These are phyloP conservation scores for Spodoptera exigua DNA, from an alignment of 2,888 invertebrate species.

Conservation along the genomic window DNA sequence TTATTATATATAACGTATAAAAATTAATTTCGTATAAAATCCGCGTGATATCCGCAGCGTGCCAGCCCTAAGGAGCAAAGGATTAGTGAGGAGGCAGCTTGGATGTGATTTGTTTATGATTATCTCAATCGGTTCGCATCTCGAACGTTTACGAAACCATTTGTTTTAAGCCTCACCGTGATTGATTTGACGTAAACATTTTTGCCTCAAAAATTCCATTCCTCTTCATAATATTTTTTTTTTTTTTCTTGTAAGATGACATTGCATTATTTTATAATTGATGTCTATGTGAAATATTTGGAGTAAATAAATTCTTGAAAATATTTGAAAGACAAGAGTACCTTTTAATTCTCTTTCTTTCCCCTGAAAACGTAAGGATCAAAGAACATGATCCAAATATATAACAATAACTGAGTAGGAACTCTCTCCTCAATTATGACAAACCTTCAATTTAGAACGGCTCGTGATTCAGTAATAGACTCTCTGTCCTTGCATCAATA, in stretches of 20 bases:
- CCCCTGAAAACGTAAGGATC: too few species aligned
- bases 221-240: conserved; percentile 1
- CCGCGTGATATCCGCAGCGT: conserved; percentile 4
- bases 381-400: too few species aligned
- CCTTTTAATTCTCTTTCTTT: too few species aligned
- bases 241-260: conserved; percentile 9
- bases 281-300: too few species aligned
- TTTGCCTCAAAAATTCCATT: conserved; percentile 16
- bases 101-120: conserved; percentile 60
- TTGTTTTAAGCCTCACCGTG: conserved; percentile 46
- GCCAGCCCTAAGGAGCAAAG: conserved; percentile 42
- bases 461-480: too few species aligned
- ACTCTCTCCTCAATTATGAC: too few species aligned
- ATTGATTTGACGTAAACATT: conserved; percentile 47
- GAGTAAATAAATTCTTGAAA: too few species aligned
- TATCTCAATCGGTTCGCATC: conserved; percentile 44
- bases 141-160: conserved; percentile 41
- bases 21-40: conserved; percentile 1
- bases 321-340: too few species aligned
- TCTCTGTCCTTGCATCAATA: too few species aligned
- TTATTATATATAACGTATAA: background rate
- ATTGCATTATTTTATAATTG: too few species aligned
- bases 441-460: too few species aligned
- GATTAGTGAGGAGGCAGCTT: conserved; percentile 47
- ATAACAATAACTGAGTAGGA: too few species aligned